Base-by-base conservation (phyloP, 1,140 invertebrate species). In the Delia radicum region DNA sequence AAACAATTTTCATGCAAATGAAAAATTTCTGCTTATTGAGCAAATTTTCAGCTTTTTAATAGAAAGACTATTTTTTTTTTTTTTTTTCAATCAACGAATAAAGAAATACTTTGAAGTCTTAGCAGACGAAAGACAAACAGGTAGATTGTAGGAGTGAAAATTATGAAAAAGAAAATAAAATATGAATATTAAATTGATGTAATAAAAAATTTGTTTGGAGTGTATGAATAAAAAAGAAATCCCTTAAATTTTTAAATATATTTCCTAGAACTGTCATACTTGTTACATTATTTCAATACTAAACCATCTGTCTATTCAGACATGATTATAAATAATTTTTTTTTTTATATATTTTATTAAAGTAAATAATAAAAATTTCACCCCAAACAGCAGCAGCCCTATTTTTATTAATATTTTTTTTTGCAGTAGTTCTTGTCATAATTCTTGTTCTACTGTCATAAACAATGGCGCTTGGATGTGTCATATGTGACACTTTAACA, bases 11-110 rank as follows among this genome's bases (percentile, higher is more conserved):
- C 61, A 74, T 74, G 61, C 26, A 74, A 74, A 74, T 74, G 73
- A 74, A 65, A 67, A 74, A 74, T 74, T 74, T 74, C 62, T 62
- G 73, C 73, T 74, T 63, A 74, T 74, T 74, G 73, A 74, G 73
- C 73, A 74, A 55, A 55, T 55, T 55, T 55, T 55, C 21, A 55
- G 48, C 48, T 55, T 55, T 55, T 55, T n/a, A 55, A 55, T 21
- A 55, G 18, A 18, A 24, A n/a, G n/a, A n/a, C n/a, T n/a, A n/a
- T n/a, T n/a, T n/a, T n/a, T n/a, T n/a, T n/a, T n/a, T n/a, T n/a
- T n/a, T n/a, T n/a, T n/a, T n/a, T n/a, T n/a, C 3, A 42, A 42
- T n/a, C n/a, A n/a, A 42, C 3, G 37, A 42, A 13, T 10, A 42
- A 42, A 42, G 12, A 42, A 42, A 42, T 15, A 42, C 37, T 42